These are phyloP conservation scores for Potamarius usumacintae DNA, from an alignment of 2,113 vertebrate species.

Conservation along the genomic window DNA sequence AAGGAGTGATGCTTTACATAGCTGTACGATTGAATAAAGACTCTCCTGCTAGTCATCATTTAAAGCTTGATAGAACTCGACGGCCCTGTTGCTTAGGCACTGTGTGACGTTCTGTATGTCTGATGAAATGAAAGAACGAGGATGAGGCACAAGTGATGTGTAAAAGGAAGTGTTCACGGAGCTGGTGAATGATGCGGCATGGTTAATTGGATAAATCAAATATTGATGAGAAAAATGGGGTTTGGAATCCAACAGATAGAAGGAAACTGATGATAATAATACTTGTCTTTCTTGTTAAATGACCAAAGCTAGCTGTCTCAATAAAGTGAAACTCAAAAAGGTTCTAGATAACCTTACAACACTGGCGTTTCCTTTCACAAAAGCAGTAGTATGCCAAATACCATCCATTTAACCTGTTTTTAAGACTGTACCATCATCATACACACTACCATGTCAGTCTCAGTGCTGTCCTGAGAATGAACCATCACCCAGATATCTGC, in stretches of 20 bases:
- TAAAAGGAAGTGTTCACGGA: constrained; percentile 31
- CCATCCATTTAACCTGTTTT: background rate
- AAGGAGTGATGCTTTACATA: background rate
- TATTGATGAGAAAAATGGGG: constrained; percentile 12
- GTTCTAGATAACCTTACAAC: background rate
- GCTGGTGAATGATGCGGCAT: constrained; percentile 32
- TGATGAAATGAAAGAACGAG: background rate
- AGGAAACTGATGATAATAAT: background rate
- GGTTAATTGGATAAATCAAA: constrained; percentile 29
- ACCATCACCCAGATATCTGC: background rate
- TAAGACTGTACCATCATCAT: background rate
- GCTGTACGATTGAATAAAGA: background rate
- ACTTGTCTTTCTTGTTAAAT: background rate
- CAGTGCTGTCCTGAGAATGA: background rate
- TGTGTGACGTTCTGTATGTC: background rate
- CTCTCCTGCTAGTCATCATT: background rate
- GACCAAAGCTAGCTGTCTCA: background rate
- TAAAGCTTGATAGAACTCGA: constrained; percentile 8
- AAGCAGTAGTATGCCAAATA: too few species aligned
- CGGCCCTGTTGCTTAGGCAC: background rate
- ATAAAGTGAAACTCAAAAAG: background rate
- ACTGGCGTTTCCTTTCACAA: background rate
- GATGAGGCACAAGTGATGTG: constrained; percentile 18
- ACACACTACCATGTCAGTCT: background rate
- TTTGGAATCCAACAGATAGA: background rate